Percentiles rank a stretch among this genome's conserved stretches.
Evolutionary conservation across 2,797 vertebrate species (phyloP).

Genomic region (Lepilemur ruficaudatus): DNA sequence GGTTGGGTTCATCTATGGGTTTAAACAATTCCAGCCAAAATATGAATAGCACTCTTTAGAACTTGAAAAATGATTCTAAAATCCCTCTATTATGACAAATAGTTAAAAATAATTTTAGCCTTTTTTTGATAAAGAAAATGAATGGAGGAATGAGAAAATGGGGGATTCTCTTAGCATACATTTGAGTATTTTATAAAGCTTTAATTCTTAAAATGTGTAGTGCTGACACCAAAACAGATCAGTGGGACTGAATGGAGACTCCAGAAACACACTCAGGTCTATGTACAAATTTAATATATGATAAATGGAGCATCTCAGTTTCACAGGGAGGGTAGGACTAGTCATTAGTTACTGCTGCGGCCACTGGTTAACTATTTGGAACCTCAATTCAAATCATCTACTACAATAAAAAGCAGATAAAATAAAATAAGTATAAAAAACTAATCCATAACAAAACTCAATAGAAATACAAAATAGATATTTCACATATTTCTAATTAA

Average conservation of each 20-base stretch:
- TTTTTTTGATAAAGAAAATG: not conserved
- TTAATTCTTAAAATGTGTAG: not conserved
- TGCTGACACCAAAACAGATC: not conserved
- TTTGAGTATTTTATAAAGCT: not conserved
- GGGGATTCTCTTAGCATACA: not conserved
- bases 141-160: not conserved
- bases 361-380: not conserved
- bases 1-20: not conserved
- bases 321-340: not conserved
- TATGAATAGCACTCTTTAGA: constrained; percentile 6
- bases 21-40: constrained; percentile 31
- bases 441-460: not conserved
- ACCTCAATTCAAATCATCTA: not conserved
- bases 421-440: not conserved
- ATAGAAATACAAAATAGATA: not conserved
- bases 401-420: not conserved
- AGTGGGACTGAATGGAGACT: not conserved
- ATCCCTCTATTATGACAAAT: not conserved
- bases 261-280: not conserved
- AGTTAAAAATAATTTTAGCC: constrained; percentile 18
- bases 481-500: not conserved
- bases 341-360: not conserved
- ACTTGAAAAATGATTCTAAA: constrained; percentile 30
- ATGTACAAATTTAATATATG: not conserved
- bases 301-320: not conserved